Base-by-base conservation (phyloP, 2,888 invertebrate species). In the Meiosimyza decipiens region DNA sequence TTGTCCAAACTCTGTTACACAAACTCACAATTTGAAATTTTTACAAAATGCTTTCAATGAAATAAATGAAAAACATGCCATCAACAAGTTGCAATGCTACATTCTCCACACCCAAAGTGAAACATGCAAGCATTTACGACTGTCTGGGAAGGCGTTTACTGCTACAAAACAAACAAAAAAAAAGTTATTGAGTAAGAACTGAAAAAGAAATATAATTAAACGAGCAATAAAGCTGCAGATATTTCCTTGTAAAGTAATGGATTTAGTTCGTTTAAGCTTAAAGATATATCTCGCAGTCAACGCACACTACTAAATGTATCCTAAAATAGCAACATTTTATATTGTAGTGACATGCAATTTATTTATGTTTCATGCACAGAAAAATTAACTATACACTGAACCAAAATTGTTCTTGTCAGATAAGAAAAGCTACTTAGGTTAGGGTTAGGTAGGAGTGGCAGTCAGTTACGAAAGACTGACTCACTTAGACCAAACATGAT, bases 101-200 rank as follows among this genome's bases (percentile, higher is more conserved):
- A 49, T n/a, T 28, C 57, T 59, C 68, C 68, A 70, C 51, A 73
- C 68, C 71, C 28, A 63, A 47, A 33, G 33, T 49, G 57, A 13
- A 59, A 22, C 68, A 62, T 54, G 69, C 69, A 73, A 72, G 71
- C 67, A 72, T 71, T 75, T 66, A 60, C 72, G 67, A 73, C 63
- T 66, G 71, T 64, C 73, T 54, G 54, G 67, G 73, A 68, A 73
- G 74, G 70, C 75, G 74, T 73, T 73, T 59, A 18, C 28, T 51
- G 40, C 64, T 16, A 9, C 15, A 50, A 50, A 64, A 64, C 6
- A 0, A 11, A 63, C 6, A 0, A 11, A 63, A n/a, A 64, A 51
- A 28, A 28, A 28, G 28, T 28, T 28, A 28, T 28, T 28, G 12
- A 51, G 13, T 22, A 12, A 50, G 11, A 55, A 16, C 13, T 54